Evolutionary conservation across 2,888 invertebrate genomes (phyloP), one percentile per base, ranked within the genome.

Genomic region (Papilio gigon): DNA sequence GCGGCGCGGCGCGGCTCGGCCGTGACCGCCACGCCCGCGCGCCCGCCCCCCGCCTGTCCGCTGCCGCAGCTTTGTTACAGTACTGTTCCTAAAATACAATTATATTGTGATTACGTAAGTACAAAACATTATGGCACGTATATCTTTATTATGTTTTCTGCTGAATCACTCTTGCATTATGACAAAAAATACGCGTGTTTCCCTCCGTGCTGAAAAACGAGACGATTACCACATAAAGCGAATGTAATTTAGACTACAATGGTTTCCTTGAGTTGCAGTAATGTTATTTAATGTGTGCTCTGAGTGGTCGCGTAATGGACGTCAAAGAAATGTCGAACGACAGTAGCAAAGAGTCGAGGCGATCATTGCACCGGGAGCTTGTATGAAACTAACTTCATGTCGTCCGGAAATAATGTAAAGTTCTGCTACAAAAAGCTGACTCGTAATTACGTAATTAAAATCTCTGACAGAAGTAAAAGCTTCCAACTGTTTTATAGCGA

Each of bases 21-120:
- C 78, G 77, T 76, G 75, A 77, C 78, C 71, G 77, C 73, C 74
- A 77, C 75, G 79, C 73, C 73, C 71, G 74, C 72, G 76, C 71
- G 68, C 61, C 73, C 70, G 58, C n/a, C n/a, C 65, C 68, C 27
- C 42, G 47, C 42, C 67, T n/a, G n/a, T n/a, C n/a, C 50, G 12
- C 50, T 12, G 25, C 22, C 50, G 50, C 50, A 25, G 6, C 30
- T 53, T n/a, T 27, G n/a, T 30, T 27, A 53, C 53, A 53, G 30
- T 27, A 53, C 53, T 30, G 30, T 27, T 27, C 20, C 14, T 20
- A 44, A 17, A 20, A 20, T 44, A 44, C 44, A 14, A 11, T 44
- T 20, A 33, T 33, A n/a, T 44, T 47, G 12, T 47, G 25, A 22
- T 22, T 12, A 40, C 12, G n/a, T 14, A 40, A 2, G 4, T 40